phyloP scores from a whole-genome alignment of 2,113 vertebrate genomes.

The Pterocles gutturalis region DNA sequence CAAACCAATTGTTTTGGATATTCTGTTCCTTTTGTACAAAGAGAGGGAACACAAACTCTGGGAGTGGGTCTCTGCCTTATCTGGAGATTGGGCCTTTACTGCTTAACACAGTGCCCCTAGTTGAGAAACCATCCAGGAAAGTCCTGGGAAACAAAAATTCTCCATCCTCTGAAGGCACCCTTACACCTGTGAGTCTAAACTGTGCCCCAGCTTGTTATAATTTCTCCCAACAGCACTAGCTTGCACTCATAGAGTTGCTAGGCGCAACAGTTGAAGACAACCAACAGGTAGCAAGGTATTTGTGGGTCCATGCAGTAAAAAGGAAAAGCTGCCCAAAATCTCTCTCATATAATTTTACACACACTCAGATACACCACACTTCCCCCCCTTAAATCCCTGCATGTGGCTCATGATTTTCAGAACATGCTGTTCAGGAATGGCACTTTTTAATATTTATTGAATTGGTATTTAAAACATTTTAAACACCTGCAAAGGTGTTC shows the following conservation, averaged over 20 bases:
- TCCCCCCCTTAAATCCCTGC: background rate
- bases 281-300: background rate
- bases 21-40: background rate
- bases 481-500: background rate
- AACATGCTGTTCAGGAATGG: background rate
- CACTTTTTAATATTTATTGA: background rate
- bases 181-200: background rate
- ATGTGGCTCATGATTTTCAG: background rate
- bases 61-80: background rate
- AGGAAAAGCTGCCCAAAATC: background rate
- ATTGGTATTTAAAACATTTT: background rate
- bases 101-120: background rate
- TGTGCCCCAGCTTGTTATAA: background rate
- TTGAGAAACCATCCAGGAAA: background rate
- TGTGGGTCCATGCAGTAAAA: background rate
- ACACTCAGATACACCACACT: background rate
- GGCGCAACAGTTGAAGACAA: fast-evolving
- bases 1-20: background rate
- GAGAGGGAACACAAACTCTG: background rate
- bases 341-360: background rate
- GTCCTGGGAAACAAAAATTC: background rate
- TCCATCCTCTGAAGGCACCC: background rate
- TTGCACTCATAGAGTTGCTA: background rate
- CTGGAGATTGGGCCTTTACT: background rate
- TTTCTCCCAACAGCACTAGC: background rate